phyloP scores from a whole-genome alignment of 1,140 invertebrate genomes.

The Drosophila truncata region DNA sequence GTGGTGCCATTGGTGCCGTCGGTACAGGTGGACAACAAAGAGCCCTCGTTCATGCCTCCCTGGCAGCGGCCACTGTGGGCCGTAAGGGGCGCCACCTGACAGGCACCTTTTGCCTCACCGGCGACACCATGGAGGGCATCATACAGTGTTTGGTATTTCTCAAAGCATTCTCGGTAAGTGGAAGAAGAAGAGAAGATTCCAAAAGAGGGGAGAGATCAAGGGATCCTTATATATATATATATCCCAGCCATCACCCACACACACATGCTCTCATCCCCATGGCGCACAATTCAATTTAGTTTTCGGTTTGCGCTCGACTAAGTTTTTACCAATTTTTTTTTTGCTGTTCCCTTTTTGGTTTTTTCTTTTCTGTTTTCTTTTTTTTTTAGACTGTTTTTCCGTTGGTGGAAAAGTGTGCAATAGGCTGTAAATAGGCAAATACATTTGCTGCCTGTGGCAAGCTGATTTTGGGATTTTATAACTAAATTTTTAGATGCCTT shows the following conservation, averaged over 20 bases:
- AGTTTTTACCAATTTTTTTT: slow-evolving; percentile 41
- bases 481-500: slow-evolving; percentile 40
- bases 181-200: slow-evolving; percentile 8
- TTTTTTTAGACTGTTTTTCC: slow-evolving; percentile 15
- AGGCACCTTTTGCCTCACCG: slow-evolving; percentile 94
- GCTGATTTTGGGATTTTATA: slow-evolving; percentile 57
- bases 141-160: slow-evolving; percentile 96
- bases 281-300: slow-evolving; percentile 76
- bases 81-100: slow-evolving; percentile 92
- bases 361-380: slow-evolving; percentile 7
- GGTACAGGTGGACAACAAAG: slow-evolving; percentile 86
- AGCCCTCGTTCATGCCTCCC: slow-evolving; percentile 91
- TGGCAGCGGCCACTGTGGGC: slow-evolving; percentile 90
- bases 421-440: slow-evolving; percentile 82
- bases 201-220: slow-evolving; percentile 1
- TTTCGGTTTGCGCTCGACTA: slow-evolving; percentile 76
- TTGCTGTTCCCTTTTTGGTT: slow-evolving; percentile 9
- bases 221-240: slow-evolving; percentile 6
- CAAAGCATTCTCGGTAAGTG: slow-evolving; percentile 95
- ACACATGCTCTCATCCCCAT: slow-evolving; percentile 42
- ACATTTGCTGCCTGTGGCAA: slow-evolving; percentile 51
- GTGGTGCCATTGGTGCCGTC: slow-evolving; percentile 37
- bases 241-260: background rate
- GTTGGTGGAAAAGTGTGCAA: slow-evolving; percentile 68
- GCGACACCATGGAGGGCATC: slow-evolving; percentile 96